Evolutionary conservation across 2,888 invertebrate species (phyloP).

Genomic region (Papilio elwesi): DNA sequence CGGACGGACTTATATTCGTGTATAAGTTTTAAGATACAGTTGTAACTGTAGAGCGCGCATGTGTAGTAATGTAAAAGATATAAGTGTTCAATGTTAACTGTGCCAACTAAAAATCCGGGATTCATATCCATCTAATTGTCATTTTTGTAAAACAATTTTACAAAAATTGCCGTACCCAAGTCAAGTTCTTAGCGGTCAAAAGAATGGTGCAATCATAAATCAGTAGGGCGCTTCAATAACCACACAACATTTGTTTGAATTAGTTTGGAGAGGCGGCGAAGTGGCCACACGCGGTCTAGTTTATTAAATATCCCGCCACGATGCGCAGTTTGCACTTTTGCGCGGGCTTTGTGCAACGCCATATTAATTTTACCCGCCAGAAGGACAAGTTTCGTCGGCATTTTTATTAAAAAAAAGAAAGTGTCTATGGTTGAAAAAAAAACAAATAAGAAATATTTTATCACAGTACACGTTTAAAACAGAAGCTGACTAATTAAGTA

Average conservation of each 20-base stretch:
- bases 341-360: constrained; percentile 43
- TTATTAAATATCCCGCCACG: constrained; percentile 67
- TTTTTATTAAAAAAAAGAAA: neutral
- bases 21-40: too few species aligned
- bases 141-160: too few species aligned
- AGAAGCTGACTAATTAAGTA: too few species aligned
- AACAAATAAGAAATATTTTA: too few species aligned
- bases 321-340: constrained; percentile 46
- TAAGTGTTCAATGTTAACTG: too few species aligned
- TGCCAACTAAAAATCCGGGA: too few species aligned
- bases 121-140: too few species aligned
- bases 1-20: too few species aligned
- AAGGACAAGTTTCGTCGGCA: constrained; percentile 33
- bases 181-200: neutral
- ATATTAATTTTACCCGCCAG: constrained; percentile 40
- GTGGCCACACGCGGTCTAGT: constrained; percentile 70
- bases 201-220: constrained; percentile 42
- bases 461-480: too few species aligned
- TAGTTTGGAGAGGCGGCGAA: constrained; percentile 55
- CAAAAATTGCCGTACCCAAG: neutral
- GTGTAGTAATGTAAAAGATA: too few species aligned
- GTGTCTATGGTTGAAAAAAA: neutral
- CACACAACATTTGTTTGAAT: constrained; percentile 68
- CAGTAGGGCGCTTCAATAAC: constrained; percentile 52
- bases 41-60: too few species aligned